These are phyloP conservation scores for Macroglossus sobrinus DNA, from an alignment of 2,113 vertebrate species.

Conservation along the genomic window DNA sequence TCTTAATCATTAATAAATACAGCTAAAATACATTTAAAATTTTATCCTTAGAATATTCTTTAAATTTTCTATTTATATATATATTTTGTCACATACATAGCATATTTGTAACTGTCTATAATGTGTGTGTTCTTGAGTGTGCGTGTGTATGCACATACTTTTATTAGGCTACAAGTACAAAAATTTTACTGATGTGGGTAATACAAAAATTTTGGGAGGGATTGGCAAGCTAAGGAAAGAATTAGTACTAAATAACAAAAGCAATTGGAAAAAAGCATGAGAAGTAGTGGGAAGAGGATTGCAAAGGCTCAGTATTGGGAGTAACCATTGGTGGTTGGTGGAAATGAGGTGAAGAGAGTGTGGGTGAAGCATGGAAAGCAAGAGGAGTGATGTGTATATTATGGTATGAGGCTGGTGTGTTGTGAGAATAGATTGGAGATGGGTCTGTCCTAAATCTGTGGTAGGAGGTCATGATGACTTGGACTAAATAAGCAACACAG, in stretches of 20 bases:
- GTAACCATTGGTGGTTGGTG: too few species aligned
- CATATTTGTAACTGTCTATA: neutral
- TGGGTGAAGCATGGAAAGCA: neutral
- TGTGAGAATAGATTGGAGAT: neutral
- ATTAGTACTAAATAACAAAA: neutral
- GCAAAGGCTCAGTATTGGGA: neutral
- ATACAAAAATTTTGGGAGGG: neutral
- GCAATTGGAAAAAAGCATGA: neutral
- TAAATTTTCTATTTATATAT: neutral
- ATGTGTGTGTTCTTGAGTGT: neutral
- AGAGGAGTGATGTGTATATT: neutral
- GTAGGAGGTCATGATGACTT: neutral
- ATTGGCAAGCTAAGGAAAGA: neutral
- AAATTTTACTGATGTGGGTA: neutral
- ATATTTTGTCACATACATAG: neutral
- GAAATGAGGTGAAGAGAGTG: neutral
- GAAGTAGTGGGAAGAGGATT: neutral
- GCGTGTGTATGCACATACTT: neutral
- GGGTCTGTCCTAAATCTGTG: rapidly evolving
- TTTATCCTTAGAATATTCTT: neutral
- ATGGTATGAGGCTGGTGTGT: neutral
- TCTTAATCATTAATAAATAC: neutral
- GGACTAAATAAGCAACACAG: neutral
- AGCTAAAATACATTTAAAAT: neutral
- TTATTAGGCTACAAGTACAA: neutral